Evolutionary conservation across 2,888 invertebrate genomes (phyloP), one percentile per base, ranked within the genome.

Genomic region (Chelonus formosanus): DNA sequence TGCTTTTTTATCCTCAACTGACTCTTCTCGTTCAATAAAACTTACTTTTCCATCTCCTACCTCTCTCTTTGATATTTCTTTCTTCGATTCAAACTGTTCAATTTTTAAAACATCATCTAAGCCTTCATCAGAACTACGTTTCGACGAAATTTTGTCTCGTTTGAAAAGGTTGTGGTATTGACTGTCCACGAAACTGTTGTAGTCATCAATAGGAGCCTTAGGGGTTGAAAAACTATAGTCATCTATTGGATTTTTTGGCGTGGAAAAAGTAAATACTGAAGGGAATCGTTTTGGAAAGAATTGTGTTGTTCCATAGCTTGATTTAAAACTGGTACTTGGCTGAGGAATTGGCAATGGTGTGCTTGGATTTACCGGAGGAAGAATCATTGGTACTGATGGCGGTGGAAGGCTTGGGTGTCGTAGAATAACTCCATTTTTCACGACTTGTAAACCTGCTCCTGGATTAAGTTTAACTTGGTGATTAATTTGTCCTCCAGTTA

Each of bases 401-500:
- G 71, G 68, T 0, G 75, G 73, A n/a, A 81, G 48, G 36, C 69
- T 71, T 0, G 83, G 83, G 45, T 83, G 82, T 50, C 83, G 76
- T n/a, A 81, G 58, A 6, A 81, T 82, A 32, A 83, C 74, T 0
- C 83, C 83, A 44, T 80, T 77, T 31, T 76, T 76, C 2, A 77
- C 70, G 52, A 83, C 71, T 62, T 83, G 83, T 4, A 81, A 20
- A 34, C 77, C 74, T 3, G 81, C 72, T 10, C 83, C 83, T 0
- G 81, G 81, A 68, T 83, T 83, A 55, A 83, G 76, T 67, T 79
- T 82, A 32, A 81, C 78, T 45, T 86, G 86, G 72, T 88, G 86
- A 77, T 90, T 90, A 35, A 91, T 83, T 77, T 91, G 91, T 0
- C 90, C 90, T 2, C 87, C 90, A 3, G 90, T 89, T 4, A 91